Evolutionary conservation across 2,888 invertebrate genomes (phyloP), one percentile per base, ranked within the genome.

Genomic region (Harmothoe impar): DNA sequence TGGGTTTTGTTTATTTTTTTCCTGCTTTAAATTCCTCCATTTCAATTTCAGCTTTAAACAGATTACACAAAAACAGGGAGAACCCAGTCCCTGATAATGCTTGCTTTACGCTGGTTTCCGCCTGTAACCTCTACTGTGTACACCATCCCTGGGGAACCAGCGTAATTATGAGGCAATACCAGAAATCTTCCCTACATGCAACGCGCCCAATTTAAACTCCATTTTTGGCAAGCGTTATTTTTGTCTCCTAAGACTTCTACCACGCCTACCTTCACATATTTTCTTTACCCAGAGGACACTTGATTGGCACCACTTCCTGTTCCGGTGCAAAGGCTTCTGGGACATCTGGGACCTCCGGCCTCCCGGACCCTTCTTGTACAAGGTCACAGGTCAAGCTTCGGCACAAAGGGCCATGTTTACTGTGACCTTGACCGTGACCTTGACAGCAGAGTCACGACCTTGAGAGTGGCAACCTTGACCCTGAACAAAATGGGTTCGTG

Each of bases 391-490:
- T 81, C 81, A 81, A 43, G 3, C 23, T 17, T 23, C 0, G 20
- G n/a, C 81, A 33, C 81, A 33, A 81, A 81, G 81, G 81, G 3
- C 81, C 10, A 15, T 43, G 81, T 43, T 81, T 35, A 17, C 35
- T 12, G 0, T 81, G 81, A 81, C 81, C 81, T 35, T 81, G 81
- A 81, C 81, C 33, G 7, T 81, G 81, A 81, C 81, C 81, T 81
- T 81, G 81, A 81, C 81, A 81, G 33, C 12, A 43, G 35, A 72
- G 43, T 20, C 20, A 43, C 20, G 81, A 35, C 81, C 35, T 81
- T 81, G 43, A 35, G 20, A 33, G 43, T 33, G 81, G 20, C 43
- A 33, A 81, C 81, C 10, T 81, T 81, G 81, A 81, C 81, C 81
- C 20, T 35, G 81, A 5, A 43, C 81, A 81, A 43, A 81, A 81